Evolutionary conservation across 2,888 invertebrate genomes (phyloP).

Genomic region (Anthrax anthrax): DNA sequence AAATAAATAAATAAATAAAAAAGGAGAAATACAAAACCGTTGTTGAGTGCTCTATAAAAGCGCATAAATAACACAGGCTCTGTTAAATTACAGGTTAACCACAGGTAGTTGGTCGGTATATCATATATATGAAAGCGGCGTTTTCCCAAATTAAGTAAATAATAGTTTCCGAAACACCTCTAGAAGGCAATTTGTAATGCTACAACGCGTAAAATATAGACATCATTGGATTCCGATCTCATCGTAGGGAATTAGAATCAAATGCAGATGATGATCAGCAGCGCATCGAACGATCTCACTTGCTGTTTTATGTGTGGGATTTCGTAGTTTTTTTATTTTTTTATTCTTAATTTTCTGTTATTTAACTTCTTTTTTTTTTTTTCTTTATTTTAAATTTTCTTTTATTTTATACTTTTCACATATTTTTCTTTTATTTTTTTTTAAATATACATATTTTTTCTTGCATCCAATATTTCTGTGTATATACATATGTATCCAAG

Average conservation of each 20-base stretch:
- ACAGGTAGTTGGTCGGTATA: constrained; percentile 12
- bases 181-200: constrained; percentile 14
- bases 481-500: too few relatives aligned
- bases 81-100: constrained; percentile 13
- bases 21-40: too few relatives aligned
- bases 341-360: neutral
- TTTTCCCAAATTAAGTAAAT: constrained; percentile 18
- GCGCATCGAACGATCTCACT: neutral
- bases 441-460: too few relatives aligned
- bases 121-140: constrained; percentile 9
- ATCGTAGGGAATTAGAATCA: neutral
- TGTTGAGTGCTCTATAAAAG: too few relatives aligned
- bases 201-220: constrained; percentile 13
- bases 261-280: neutral
- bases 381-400: neutral
- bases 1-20: too few relatives aligned
- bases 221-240: constrained; percentile 8
- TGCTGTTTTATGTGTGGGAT: neutral
- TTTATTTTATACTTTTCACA: neutral
- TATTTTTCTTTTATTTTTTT: neutral
- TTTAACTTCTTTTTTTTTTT: too few relatives aligned
- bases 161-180: constrained; percentile 19
- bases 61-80: constrained; percentile 9
- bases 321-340: neutral
- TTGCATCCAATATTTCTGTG: too few relatives aligned